Evolutionary conservation across 2,797 vertebrate genomes (phyloP), one percentile per base, ranked within the genome.

Genomic region (Synaphobranchus kaupii): DNA sequence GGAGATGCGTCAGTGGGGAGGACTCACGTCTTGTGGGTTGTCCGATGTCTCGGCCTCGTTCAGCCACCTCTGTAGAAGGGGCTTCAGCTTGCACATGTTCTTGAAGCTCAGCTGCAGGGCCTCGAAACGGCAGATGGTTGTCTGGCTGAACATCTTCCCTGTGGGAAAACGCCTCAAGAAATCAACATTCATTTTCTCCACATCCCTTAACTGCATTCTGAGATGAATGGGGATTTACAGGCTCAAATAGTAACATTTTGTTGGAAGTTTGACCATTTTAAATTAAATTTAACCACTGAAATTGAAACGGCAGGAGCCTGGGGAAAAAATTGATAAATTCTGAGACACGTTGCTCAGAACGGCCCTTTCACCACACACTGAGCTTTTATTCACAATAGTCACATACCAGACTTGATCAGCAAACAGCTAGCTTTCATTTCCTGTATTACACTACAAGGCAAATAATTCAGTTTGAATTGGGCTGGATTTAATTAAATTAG

Each of bases 131-230:
- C 97, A 97, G 89, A 97, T 97, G 0, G 97, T 97, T 0, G 97
- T 97, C 92, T 97, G 97, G 91, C 97, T 97, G 92, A 97, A 97
- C 94, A 96, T 96, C 90, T 97, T 97, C 9, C 96, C 96, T 97
- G 73, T 0, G 76, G 0, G 28, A 20, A 90, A 9, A 71, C 39
- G 7, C 52, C n/a, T 44, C 84, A 71, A 54, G 12, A 34, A 4
- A 86, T 86, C n/a, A 17, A 17, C 4, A 71, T 44, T 34, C 13
- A 76, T 76, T 4, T 76, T 25, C 76, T 8, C 31, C 71, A 76
- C 10, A 1, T 28, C n/a, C 15, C 2, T 4, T 22, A 25, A 9
- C n/a, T 39, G 4, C 9, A 31, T 39, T 13, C n/a, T 17, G 28
- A 39, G 68, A 73, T 4, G 10, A 10, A 73, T 8, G 34, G 22